Conservation (phyloP, 2,888 invertebrate genomes). For the Phoenoteleia sp. region DNA sequence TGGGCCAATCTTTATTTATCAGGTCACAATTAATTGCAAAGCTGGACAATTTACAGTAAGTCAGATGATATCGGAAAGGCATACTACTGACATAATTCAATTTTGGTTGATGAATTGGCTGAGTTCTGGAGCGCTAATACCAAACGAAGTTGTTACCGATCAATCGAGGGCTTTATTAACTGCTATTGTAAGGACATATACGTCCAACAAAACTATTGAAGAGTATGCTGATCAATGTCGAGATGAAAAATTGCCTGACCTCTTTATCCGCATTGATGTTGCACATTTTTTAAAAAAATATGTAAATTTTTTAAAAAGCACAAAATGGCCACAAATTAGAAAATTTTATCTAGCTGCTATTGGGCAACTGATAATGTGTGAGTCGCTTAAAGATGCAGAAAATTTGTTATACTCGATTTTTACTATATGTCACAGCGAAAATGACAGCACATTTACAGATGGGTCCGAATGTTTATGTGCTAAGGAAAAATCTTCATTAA, state of each 20-base stretch:
- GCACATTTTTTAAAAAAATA: slow-evolving; percentile 68
- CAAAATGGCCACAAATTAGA: not conserved
- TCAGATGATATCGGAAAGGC: slow-evolving; percentile 72
- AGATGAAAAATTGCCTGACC: not conserved
- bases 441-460: not conserved
- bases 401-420: not conserved
- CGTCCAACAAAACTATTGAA: slow-evolving; percentile 60
- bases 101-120: slow-evolving; percentile 73
- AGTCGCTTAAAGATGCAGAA: not conserved
- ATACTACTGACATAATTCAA: slow-evolving; percentile 62
- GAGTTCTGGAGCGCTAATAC: slow-evolving; percentile 63
- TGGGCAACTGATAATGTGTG: slow-evolving; percentile 3
- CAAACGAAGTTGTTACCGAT: slow-evolving; percentile 72
- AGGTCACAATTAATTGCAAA: slow-evolving; percentile 41
- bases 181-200: slow-evolving; percentile 67
- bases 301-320: not conserved
- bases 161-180: slow-evolving; percentile 67
- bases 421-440: not conserved
- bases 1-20: slow-evolving; percentile 67
- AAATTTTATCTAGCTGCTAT: slow-evolving; percentile 10
- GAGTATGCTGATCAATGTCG: slow-evolving; percentile 61
- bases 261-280: slow-evolving; percentile 52
- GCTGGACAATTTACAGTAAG: slow-evolving; percentile 68
- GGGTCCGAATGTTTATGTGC: not conserved
- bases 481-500: too few species aligned